Percentiles rank a stretch among this genome's conserved stretches.
phyloP scores from a whole-genome alignment of 35 echinoderm and acorn worm species.

The Holothuria glaberrima region DNA sequence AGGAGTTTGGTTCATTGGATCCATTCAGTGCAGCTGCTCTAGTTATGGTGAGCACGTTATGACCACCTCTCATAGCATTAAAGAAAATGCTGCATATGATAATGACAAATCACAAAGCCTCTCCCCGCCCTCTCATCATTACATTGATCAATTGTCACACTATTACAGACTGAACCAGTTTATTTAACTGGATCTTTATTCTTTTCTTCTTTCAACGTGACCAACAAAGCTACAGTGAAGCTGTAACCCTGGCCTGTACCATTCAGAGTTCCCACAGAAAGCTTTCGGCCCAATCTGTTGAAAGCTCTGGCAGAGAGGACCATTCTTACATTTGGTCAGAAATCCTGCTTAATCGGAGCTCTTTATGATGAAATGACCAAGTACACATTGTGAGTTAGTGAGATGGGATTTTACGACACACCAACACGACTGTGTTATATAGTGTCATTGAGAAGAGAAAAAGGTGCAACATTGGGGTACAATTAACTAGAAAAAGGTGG shows the following conservation, averaged over 20 bases:
- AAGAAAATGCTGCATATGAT: no score
- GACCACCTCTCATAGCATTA: no score
- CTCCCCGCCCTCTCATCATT: no score
- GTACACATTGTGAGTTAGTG: background rate
- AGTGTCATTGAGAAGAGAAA: no score
- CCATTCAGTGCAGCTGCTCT: no score
- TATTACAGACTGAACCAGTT: background rate
- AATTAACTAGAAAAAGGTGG: no score
- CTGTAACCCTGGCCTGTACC: background rate
- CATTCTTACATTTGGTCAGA: background rate
- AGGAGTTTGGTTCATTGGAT: no score
- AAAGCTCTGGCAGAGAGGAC: background rate
- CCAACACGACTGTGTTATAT: no score
- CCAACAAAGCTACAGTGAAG: constrained; percentile 5
- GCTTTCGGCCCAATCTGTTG: background rate
- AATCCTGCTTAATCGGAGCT: background rate
- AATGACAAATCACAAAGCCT: no score
- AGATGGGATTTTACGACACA: no score
- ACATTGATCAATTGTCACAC: background rate
- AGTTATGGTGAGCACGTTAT: no score
- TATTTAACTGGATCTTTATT: background rate
- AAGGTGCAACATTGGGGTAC: no score
- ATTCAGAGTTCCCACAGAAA: background rate
- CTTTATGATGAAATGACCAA: constrained; percentile 3
- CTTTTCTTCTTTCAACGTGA: background rate